Conservation (phyloP, 2,797 vertebrate species). For the Momotus momota region DNA sequence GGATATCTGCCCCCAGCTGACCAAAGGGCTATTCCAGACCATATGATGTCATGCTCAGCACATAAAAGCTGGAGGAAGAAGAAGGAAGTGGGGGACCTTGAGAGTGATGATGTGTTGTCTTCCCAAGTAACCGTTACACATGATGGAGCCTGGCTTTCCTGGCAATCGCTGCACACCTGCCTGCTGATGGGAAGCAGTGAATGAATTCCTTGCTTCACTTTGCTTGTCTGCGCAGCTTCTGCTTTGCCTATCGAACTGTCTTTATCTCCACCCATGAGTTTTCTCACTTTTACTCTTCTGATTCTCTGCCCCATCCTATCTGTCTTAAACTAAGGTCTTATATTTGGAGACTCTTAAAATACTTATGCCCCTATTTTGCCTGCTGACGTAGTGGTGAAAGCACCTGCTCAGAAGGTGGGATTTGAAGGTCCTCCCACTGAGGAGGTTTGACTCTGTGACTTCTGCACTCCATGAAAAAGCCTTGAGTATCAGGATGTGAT, state of each 20-base stretch:
- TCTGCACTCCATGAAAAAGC: not conserved
- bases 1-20: not conserved
- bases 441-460: not conserved
- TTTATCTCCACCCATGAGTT: not conserved
- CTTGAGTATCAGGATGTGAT: not conserved
- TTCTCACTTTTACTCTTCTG: not conserved
- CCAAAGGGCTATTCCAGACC: not conserved
- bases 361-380: not conserved
- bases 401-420: not conserved
- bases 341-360: not conserved
- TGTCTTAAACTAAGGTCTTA: not conserved
- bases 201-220: not conserved
- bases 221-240: not conserved
- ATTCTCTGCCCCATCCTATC: not conserved
- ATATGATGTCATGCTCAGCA: not conserved
- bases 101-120: not conserved
- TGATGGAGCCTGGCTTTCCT: not conserved
- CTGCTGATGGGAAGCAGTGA: not conserved
- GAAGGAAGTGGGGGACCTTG: not conserved
- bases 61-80: not conserved
- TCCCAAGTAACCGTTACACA: not conserved
- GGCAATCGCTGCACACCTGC: not conserved
- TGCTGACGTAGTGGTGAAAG: not conserved
- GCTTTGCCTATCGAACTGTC: not conserved
- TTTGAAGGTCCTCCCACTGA: not conserved